A percentile compares a stretch with the other conserved stretches of the same genome.
Conservation (phyloP, 2,888 invertebrate genomes). For the Ectropis crepuscularia region DNA sequence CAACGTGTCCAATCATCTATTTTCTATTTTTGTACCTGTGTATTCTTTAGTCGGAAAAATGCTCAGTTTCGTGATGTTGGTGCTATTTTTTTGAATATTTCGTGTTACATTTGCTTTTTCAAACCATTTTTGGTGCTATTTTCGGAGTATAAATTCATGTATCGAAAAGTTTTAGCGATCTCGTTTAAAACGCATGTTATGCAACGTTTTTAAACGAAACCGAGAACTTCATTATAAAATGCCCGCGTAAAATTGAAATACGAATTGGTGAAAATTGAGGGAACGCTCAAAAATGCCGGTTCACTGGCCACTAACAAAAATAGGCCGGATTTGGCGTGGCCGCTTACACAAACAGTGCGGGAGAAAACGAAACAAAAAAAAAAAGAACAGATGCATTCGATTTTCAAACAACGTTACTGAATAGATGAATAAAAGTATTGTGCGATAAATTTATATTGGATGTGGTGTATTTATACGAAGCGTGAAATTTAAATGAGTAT, state of each 20-base stretch:
- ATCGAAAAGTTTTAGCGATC: background rate
- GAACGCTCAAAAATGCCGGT: constrained; percentile 42
- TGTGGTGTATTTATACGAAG: constrained; percentile 16
- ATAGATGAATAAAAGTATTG: constrained; percentile 24
- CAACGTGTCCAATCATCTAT: background rate
- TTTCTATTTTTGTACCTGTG: constrained; percentile 2
- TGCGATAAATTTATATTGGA: constrained; percentile 13
- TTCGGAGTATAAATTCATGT: background rate
- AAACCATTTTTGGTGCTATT: background rate
- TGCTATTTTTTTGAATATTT: background rate
- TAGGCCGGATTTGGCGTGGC: constrained; percentile 58
- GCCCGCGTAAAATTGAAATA: constrained; percentile 33
- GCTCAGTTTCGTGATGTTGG: background rate
- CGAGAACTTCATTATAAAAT: constrained; percentile 23
- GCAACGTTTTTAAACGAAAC: constrained; percentile 8
- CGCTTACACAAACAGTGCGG: constrained; percentile 56
- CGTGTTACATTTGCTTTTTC: background rate
- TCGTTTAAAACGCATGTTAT: constrained; percentile 3
- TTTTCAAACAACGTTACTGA: constrained; percentile 39
- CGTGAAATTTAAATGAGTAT: constrained; percentile 2
- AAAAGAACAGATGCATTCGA: constrained; percentile 43
- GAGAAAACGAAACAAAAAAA: constrained; percentile 48
- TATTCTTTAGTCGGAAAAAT: background rate
- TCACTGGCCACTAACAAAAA: constrained; percentile 65
- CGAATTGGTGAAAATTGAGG: constrained; percentile 38